Base-by-base conservation (phyloP, 1,140 invertebrate genomes). In the Neelides sp. region DNA sequence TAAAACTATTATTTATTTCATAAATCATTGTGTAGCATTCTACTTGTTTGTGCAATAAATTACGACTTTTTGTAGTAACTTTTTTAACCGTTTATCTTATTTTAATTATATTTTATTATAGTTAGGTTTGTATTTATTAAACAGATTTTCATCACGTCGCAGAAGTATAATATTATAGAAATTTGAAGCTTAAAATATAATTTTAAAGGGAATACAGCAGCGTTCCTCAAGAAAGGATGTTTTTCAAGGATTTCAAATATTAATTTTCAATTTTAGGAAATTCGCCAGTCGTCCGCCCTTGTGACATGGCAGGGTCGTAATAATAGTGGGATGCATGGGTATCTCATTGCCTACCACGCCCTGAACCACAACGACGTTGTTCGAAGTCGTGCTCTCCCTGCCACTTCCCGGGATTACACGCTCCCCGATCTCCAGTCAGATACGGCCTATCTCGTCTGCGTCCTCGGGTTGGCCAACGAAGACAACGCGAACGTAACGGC, bases 321-420 rank as follows among this genome's bases (percentile, higher is more conserved):
- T 70, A 81, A 86, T 67, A 82, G 81, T 13, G 81, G 82, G 19
- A 73, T 93, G 47, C 79, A 79, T 58, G 86, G 84, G 42, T 92
- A 85, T 65, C 80, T 85, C 71, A 79, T 92, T 57, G 80, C 82
- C 56, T 89, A 89, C 70, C 83, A 85, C 62, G 75, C 80, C 26
- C 74, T 81, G 57, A 81, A 83, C 63, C 55, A 52, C 27, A 65
- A 74, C 42, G 70, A 75, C 48, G 50, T 60, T 12, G 69, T 75
- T 59, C 71, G 64, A 65, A 56, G 57, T 28, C 45, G 55, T 39
- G 53, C 53, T 20, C 59, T 57, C 28, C 58, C 57, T 32, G 44
- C 59, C 20, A 47, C 50, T 2, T 54, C 50, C 22, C 42, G 83
- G 56, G 80, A 78, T 1, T 78, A 80, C 27, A 79, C 79, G 65